Conservation (phyloP, 2,888 invertebrate species). For the Dromius quadrimaculatus region DNA sequence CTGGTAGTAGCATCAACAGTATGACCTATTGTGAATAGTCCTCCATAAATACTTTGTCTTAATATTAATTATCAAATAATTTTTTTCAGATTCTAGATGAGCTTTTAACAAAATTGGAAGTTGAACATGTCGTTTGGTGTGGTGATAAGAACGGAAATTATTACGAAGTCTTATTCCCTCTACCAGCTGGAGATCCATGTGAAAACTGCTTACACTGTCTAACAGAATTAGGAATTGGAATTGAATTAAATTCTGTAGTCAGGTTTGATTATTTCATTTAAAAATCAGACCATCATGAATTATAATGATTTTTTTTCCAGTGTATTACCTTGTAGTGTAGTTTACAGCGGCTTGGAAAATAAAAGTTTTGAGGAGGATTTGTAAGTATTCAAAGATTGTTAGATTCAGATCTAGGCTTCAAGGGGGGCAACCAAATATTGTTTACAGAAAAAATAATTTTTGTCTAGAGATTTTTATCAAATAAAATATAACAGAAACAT, state of each 20-base stretch:
- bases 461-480: no score
- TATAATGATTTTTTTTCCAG: slow-evolving; percentile 61
- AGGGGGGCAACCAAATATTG: no score
- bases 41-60: no score
- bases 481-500: no score
- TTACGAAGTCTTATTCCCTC: slow-evolving; percentile 78
- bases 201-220: slow-evolving; percentile 81
- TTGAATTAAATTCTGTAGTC: slow-evolving; percentile 77
- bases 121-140: slow-evolving; percentile 79
- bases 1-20: no score
- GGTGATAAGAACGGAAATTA: slow-evolving; percentile 77
- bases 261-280: slow-evolving; percentile 67
- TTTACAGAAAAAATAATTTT: no score
- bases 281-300: background rate
- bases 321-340: slow-evolving; percentile 74
- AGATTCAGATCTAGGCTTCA: no score
- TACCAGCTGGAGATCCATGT: slow-evolving; percentile 77
- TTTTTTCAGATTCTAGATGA: slow-evolving; percentile 74
- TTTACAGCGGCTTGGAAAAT: slow-evolving; percentile 65
- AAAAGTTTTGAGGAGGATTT: slow-evolving; percentile 54
- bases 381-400: no score
- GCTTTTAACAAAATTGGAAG: slow-evolving; percentile 74
- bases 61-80: no score
- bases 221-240: slow-evolving; percentile 79
- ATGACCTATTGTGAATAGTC: no score